Conservation (phyloP, 2,888 invertebrate genomes). For the Leucoma salicis region DNA sequence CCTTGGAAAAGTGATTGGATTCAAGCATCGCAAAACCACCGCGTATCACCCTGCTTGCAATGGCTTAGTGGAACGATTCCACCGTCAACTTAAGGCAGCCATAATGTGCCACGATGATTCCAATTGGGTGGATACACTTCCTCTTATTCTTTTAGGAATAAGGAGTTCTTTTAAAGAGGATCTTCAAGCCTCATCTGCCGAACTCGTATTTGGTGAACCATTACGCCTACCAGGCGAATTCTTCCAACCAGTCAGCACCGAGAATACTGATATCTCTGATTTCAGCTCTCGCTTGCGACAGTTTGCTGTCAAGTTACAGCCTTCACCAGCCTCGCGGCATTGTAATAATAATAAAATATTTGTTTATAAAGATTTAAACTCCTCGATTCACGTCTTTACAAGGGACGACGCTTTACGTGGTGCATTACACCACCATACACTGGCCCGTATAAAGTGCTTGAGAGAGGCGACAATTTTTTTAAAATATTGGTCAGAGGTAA, state of each 20-base stretch:
- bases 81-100: background rate
- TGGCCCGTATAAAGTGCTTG: constrained; percentile 34
- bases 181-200: background rate
- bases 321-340: too few species aligned
- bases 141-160: background rate
- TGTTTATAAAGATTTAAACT: constrained; percentile 30
- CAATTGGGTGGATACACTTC: background rate
- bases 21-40: background rate
- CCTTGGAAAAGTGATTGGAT: background rate
- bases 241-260: background rate
- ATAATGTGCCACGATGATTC: background rate
- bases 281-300: constrained; percentile 19
- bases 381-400: constrained; percentile 26
- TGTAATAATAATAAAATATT: too few species aligned
- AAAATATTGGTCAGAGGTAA: too few species aligned
- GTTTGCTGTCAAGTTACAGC: constrained; percentile 15
- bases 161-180: background rate
- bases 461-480: too few species aligned
- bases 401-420: constrained; percentile 27
- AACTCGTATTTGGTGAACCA: background rate
- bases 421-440: constrained; percentile 30
- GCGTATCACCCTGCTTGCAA: background rate
- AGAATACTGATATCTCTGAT: constrained; percentile 10
- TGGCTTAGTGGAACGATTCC: background rate
- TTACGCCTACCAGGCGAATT: background rate